phyloP scores from a whole-genome alignment of 2,113 vertebrate species.

The Mesitornis unicolor region DNA sequence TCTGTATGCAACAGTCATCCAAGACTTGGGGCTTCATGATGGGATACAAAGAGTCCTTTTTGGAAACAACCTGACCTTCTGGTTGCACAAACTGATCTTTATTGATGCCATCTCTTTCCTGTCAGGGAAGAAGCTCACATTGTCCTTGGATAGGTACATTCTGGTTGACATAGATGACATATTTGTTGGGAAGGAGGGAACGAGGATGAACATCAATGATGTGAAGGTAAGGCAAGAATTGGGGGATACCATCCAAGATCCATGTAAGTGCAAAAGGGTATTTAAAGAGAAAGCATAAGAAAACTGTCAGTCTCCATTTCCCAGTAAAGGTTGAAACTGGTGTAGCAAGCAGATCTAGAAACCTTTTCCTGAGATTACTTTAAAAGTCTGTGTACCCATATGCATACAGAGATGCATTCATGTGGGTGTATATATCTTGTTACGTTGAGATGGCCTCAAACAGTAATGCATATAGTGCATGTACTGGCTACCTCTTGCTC shows the following conservation, averaged over 20 bases:
- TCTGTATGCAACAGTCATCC: conserved; percentile 85
- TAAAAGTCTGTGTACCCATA: not conserved
- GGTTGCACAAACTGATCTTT: conserved; percentile 92
- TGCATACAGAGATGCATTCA: not conserved
- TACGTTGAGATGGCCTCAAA: not conserved
- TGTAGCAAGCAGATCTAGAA: not conserved
- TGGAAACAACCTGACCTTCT: conserved; percentile 92
- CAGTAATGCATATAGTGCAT: not conserved
- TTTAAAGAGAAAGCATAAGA: not conserved
- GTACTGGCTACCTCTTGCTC: not conserved
- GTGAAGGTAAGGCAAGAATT: conserved; percentile 86
- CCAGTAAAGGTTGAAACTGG: not conserved
- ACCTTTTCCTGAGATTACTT: not conserved
- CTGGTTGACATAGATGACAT: conserved; percentile 96
- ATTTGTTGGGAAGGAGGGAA: conserved; percentile 96
- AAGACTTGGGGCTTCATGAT: conserved; percentile 92
- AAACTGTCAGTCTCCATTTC: not conserved
- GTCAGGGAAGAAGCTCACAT: conserved; percentile 84
- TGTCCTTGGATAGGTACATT: conserved; percentile 90
- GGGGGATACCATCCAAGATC: not conserved
- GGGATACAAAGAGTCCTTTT: conserved; percentile 93
- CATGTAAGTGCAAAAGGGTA: accelerated
- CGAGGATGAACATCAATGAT: conserved; percentile 91
- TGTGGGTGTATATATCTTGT: accelerated
- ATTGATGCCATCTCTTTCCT: conserved; percentile 91